Percentiles rank a stretch among this genome's conserved stretches.
phyloP scores from a whole-genome alignment of 2,113 vertebrate species.

The Xenus cinereus region DNA sequence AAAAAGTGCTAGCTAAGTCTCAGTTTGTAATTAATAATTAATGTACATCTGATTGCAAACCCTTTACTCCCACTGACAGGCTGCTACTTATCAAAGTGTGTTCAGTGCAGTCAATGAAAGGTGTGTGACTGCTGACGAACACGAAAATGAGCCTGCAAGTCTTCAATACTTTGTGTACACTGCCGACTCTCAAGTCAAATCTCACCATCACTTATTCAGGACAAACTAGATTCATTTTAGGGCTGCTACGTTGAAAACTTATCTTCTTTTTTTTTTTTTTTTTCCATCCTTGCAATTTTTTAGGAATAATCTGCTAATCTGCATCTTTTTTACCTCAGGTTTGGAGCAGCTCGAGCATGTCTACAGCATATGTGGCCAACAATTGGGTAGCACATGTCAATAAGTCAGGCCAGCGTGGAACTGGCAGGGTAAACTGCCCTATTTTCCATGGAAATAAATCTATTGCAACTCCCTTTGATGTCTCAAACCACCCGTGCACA shows the following conservation, averaged over 20 bases:
- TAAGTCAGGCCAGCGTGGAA: not conserved
- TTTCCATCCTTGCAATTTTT: not conserved
- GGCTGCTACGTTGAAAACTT: not conserved
- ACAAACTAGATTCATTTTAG: not conserved
- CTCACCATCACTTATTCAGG: not conserved
- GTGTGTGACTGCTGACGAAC: not conserved
- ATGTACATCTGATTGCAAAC: not conserved
- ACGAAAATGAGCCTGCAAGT: not conserved
- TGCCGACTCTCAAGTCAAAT: not conserved
- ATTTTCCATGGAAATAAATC: not conserved
- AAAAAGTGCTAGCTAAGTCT: not conserved
- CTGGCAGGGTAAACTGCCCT: not conserved
- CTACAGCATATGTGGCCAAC: not conserved
- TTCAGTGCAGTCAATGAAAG: not conserved
- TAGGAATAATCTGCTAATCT: not conserved
- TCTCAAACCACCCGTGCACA: not conserved
- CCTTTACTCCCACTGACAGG: not conserved
- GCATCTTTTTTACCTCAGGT: not conserved
- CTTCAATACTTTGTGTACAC: not conserved
- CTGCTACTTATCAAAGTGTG: not conserved
- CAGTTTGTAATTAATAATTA: constrained; percentile 6
- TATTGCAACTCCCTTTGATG: not conserved
- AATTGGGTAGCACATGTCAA: not conserved
- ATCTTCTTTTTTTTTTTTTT: not conserved
- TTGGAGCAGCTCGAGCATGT: not conserved